Conservation (phyloP, 2,888 invertebrate genomes). For the Sminthurides aquaticus region DNA sequence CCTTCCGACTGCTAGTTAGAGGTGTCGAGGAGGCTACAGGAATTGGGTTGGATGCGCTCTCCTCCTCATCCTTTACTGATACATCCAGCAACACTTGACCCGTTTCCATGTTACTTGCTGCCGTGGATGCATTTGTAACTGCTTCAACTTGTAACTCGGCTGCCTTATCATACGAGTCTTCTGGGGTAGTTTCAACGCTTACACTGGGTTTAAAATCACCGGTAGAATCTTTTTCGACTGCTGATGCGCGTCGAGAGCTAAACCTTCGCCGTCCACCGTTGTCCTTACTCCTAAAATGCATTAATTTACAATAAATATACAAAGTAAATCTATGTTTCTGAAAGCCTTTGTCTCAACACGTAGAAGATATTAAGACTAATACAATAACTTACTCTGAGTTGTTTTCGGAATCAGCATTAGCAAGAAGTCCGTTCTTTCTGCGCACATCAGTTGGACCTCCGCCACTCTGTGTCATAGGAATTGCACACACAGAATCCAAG, state of each 20-base stretch:
- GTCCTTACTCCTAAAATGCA: slow-evolving; percentile 28
- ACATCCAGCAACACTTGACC: too few species aligned
- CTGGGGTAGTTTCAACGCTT: not conserved
- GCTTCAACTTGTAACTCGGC: not conserved
- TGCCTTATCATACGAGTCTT: not conserved
- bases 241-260: slow-evolving; percentile 38
- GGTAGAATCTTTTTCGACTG: slow-evolving; percentile 28
- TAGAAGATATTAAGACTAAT: too few species aligned
- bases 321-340: too few species aligned
- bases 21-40: slow-evolving; percentile 4
- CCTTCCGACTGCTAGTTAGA: slow-evolving; percentile 8
- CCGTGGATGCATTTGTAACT: not conserved
- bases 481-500: not conserved
- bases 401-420: too few species aligned
- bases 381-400: not conserved
- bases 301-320: slow-evolving; percentile 5
- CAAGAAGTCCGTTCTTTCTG: too few species aligned
- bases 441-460: too few species aligned
- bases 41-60: not conserved
- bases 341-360: too few species aligned
- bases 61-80: not conserved
- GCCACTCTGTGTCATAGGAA: too few species aligned
- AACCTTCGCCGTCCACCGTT: slow-evolving; percentile 21
- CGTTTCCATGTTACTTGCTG: too few species aligned
- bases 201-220: not conserved